Base-by-base conservation (phyloP, 1,140 invertebrate species). In the Eriosoma lanigerum region DNA sequence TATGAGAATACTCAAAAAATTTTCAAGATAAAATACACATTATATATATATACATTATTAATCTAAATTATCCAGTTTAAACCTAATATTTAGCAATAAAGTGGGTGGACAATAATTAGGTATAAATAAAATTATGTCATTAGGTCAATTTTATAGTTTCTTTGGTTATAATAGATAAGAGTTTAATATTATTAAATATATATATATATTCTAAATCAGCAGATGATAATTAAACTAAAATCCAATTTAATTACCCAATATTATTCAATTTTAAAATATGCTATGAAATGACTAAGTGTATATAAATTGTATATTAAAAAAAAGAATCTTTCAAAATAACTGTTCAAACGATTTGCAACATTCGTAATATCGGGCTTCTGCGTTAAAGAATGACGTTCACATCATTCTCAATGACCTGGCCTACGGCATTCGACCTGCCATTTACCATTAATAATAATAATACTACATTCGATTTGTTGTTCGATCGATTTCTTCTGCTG, bases 321-420 rank as follows among this genome's bases (percentile, higher is more conserved):
- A 44, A 76, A 76, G 46, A 38, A 46, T 21, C 56, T 78, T 78
- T 78, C 75, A 60, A 78, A 78, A 78, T 78, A 56, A 60, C 38
- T 68, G 29, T 66, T 72, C 26, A 52, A 52, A 29, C 48, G 10
- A 17, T 60, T 78, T 78, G 75, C 75, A 78, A 78, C 75, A 78
- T 78, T 78, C 56, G 56, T 78, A 78, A 78, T 78, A 60, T 78
- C 44, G 54, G 21, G 21, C 75, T 78, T 78, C 75, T 78, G 75
- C 75, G 24, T 78, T 48, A 48, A 78, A n/a, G 54, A 78, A 62
- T 62, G 75, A 78, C 75, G 75, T 78, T 78, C 75, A 48, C 75
- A 60, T 78, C 54, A 78, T 60, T 78, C 21, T 1, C 21, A 46
- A 78, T 78, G 75, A 78, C 75, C 75, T 78, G 75, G 29, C 75